Base-by-base conservation (phyloP, 2,113 vertebrate species). In the Protobothrops flavoviridis region DNA sequence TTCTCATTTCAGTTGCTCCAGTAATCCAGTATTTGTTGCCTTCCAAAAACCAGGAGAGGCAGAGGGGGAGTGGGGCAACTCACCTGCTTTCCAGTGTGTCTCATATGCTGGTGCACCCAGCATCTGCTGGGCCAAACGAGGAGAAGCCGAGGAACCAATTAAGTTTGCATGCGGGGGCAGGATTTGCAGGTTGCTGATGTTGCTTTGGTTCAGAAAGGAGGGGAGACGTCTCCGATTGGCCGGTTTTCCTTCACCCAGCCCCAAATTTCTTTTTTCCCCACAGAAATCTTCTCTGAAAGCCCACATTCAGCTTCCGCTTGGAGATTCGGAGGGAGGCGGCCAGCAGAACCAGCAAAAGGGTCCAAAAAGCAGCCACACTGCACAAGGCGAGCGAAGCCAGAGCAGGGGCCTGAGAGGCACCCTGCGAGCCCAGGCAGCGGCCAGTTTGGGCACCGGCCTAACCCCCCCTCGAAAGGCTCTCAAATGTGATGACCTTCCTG, bases 361-460 rank as follows among this genome's bases (percentile, higher is more conserved):
- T 9, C 74, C 1, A 7, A 43, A 43, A 39, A 20, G 74, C 17
- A 39, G 6, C 74, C 17, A 5, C 0, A 1, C 0, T 0, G 2
- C 3, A 0, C 74, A 81, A 43, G 74, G 33, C 7, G 17, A 81
- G 69, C 20, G 33, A 39, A 8, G 6, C 15, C 69, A 39, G 33
- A 74, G 69, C n/a, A 33, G 33, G 39, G 69, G 69, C n/a, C 29
- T 8, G 69, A 33, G 69, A 8, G 15, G 7, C 0, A 15, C 17
- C 17, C 33, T 21, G 33, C 2, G 0, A 74, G 69, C 69, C n/a
- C 69, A 20, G n/a, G n/a, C n/a, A 81, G n/a, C 0, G 0, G 69
- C 5, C 33, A 0, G n/a, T 39, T 74, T 39, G n/a, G n/a, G n/a
- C 33, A 7, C 69, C 6, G 13, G 33, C 15, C 17, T 3, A 39